Base-by-base conservation (phyloP, 2,797 vertebrate genomes). In the Coccyzus lansbergi region DNA sequence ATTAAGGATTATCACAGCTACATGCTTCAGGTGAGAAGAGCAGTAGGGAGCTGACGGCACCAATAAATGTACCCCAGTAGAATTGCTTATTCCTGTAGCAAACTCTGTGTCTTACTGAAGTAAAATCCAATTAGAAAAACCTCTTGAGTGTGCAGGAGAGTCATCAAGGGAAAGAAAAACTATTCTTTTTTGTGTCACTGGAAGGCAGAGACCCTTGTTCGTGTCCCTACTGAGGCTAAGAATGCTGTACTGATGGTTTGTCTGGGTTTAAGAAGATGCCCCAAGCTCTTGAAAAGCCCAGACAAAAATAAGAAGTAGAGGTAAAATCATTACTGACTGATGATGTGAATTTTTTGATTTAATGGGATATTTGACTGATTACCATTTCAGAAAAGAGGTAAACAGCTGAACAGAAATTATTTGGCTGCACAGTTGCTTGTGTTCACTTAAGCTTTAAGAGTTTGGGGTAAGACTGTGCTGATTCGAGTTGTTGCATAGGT, bases 1-100 rank as follows among this genome's bases (percentile, higher is more conserved):
- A 99, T 99, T 94, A 99, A 99, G 95, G 99, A 99, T 97, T 99
- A 99, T 90, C 99, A 99, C 97, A 99, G 98, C 96, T 99, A 99
- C 97, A 99, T 99, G 99, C 97, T 99, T 11, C 99, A 99, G 99
- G 99, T 99, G 95, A 98, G 98, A 42, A 8, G 21, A 55, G 60
- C 42, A 0, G 5, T 8, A 46, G 34, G 18, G 53, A n/a, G 19
- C 34, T 22, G 38, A 9, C 0, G 1, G n/a, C n/a, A 22, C 53
- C 34, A 15, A 22, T 46, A 64, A 69, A 64, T 9, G 15, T 22
- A 20, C 12, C 9, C 5, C 26, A 15, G 26, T 29, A 21, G 25
- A 42, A 7, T 5, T 49, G 31, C 12, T 56, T 60, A 4, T 70
- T 86, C 51, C 48, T 55, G 0, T 56, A 53, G 46, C 31, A 34